Percentiles rank a stretch among this genome's conserved stretches.
Conservation (phyloP, 2,113 vertebrate species). For the Elachura formosa region DNA sequence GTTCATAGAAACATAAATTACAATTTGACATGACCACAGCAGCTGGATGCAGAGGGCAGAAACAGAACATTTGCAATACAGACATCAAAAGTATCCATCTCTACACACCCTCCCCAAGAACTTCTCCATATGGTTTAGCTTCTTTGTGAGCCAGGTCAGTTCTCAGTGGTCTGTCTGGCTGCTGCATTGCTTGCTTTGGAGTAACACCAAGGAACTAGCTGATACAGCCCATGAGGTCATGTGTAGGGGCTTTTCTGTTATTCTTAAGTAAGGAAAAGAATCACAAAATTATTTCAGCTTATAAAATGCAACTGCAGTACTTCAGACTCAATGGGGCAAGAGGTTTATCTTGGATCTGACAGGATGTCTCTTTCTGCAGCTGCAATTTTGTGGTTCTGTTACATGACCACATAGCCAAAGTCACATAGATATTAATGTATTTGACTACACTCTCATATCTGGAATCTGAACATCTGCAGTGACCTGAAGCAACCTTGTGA, state of each 20-base stretch:
- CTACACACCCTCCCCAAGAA: background rate
- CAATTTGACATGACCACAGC: background rate
- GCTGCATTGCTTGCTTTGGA: background rate
- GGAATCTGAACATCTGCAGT: background rate
- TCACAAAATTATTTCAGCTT: background rate
- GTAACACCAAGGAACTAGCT: background rate
- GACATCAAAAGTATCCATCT: background rate
- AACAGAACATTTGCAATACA: background rate
- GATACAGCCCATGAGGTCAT: background rate
- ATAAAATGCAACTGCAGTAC: background rate
- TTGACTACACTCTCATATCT: background rate
- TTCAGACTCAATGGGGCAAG: background rate
- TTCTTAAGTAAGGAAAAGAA: conserved; percentile 12
- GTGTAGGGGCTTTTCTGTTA: background rate
- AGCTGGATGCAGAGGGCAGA: background rate
- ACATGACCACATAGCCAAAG: background rate
- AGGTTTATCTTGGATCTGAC: background rate
- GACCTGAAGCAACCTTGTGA: background rate
- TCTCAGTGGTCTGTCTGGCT: background rate
- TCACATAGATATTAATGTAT: background rate
- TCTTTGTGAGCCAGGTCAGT: background rate
- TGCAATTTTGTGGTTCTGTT: background rate
- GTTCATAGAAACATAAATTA: background rate
- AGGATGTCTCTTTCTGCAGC: background rate
- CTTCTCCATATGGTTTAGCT: background rate